Evolutionary conservation across 1,140 invertebrate species (phyloP).

Genomic region (Leptoteleia sp.): DNA sequence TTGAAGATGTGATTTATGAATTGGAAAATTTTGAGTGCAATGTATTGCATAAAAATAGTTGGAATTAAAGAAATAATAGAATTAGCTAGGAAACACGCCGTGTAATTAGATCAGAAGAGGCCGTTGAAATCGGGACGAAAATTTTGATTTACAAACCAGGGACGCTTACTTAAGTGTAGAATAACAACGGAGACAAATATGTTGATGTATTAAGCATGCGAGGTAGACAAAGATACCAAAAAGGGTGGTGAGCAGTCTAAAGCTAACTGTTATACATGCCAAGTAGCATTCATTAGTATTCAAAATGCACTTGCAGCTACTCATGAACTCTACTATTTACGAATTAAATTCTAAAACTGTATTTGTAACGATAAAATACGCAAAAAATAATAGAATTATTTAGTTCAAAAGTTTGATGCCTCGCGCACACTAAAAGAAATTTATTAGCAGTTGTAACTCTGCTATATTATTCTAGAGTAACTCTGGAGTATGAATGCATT

Average conservation of each 20-base stretch:
- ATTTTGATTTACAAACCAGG: constrained; percentile 43
- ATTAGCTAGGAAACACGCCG: too few relatives aligned
- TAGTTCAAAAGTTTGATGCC: too few relatives aligned
- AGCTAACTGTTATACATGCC: constrained; percentile 59
- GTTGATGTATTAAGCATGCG: constrained; percentile 49
- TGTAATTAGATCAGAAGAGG: constrained; percentile 29
- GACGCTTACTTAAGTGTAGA: constrained; percentile 16
- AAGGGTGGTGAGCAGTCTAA: constrained; percentile 44
- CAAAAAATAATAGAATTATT: too few relatives aligned
- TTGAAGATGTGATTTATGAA: too few relatives aligned
- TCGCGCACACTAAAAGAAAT: too few relatives aligned
- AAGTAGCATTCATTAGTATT: constrained; percentile 59
- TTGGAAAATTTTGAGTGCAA: too few relatives aligned
- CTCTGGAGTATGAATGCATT: too few relatives aligned
- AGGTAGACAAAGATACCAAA: constrained; percentile 45
- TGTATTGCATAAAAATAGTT: too few relatives aligned
- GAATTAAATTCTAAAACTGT: constrained; percentile 41
- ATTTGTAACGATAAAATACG: constrained; percentile 27
- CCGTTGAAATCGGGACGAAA: constrained; percentile 18
- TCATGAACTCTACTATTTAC: constrained; percentile 57
- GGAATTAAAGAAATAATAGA: too few relatives aligned
- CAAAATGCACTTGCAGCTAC: constrained; percentile 57
- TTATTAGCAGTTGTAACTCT: too few relatives aligned
- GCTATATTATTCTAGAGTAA: too few relatives aligned
- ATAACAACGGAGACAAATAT: constrained; percentile 51